Evolutionary conservation across 1,140 invertebrate species (phyloP).

Genomic region (Zaprionus ornatus): DNA sequence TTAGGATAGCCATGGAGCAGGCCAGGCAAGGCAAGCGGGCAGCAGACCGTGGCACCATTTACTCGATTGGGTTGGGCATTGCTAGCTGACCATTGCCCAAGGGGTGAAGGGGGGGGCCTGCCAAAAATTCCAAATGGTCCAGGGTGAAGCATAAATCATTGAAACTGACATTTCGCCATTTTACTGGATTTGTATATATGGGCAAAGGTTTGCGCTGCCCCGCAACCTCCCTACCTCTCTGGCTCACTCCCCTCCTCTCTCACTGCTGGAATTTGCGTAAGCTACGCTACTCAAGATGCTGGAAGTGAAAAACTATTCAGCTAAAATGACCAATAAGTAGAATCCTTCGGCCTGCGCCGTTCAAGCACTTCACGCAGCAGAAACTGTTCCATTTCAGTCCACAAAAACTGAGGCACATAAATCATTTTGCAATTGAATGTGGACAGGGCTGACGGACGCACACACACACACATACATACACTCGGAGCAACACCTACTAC

Average conservation of each 20-base stretch:
- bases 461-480: background rate
- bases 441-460: conserved; percentile 31
- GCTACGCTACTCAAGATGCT: conserved; percentile 31
- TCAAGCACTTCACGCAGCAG: background rate
- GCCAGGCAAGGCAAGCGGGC: conserved; percentile 39
- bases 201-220: conserved; percentile 1
- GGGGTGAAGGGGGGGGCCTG: conserved; percentile 32
- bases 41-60: conserved; percentile 71
- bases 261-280: conserved; percentile 32
- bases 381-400: conserved; percentile 2
- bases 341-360: background rate
- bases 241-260: background rate
- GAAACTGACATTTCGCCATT: conserved; percentile 81
- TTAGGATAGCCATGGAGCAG: conserved; percentile 67
- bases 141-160: conserved; percentile 82
- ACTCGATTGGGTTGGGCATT: conserved; percentile 34
- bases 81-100: conserved; percentile 3
- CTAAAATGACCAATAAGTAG: conserved; percentile 26
- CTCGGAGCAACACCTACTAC: background rate
- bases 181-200: conserved; percentile 71
- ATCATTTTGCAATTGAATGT: conserved; percentile 77
- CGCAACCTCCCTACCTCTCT: background rate
- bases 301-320: conserved; percentile 30
- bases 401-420: conserved; percentile 66
- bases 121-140: conserved; percentile 74